Evolutionary conservation across 2,888 invertebrate genomes (phyloP).

Genomic region (Ptycholaimellus sp.): DNA sequence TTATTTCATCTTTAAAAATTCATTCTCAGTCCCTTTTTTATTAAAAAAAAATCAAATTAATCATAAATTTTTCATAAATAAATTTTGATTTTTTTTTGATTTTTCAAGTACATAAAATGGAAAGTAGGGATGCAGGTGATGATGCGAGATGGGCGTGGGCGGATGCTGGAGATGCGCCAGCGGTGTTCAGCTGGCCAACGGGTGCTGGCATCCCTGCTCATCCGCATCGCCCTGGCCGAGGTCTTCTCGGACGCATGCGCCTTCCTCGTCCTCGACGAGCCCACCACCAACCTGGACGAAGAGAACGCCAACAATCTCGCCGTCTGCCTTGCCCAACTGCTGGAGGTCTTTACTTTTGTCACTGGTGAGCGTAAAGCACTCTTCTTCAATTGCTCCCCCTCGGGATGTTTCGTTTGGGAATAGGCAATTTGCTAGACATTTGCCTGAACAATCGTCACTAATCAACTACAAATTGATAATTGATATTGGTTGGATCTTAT

Average conservation of each 20-base stretch:
- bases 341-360: not conserved
- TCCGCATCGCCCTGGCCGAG: constrained; percentile 83
- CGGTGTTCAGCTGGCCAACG: constrained; percentile 87
- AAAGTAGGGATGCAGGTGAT: not conserved
- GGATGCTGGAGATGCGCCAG: constrained; percentile 88
- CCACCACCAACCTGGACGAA: constrained; percentile 85
- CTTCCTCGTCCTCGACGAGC: constrained; percentile 83
- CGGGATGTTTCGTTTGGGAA: no score
- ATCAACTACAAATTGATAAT: no score
- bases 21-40: no score
- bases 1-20: no score
- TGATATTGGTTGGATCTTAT: no score
- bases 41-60: no score
- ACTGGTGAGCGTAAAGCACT: not conserved
- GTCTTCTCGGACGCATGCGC: constrained; percentile 87
- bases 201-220: constrained; percentile 71
- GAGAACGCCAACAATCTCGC: no score
- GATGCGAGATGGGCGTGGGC: constrained; percentile 34
- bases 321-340: constrained; percentile 24
- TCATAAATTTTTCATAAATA: no score
- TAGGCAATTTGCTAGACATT: no score
- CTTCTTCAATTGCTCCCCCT: not conserved
- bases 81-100: no score
- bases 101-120: no score
- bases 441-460: no score